phyloP scores from a whole-genome alignment of 2,113 vertebrate species.

The Condylura cristata region DNA sequence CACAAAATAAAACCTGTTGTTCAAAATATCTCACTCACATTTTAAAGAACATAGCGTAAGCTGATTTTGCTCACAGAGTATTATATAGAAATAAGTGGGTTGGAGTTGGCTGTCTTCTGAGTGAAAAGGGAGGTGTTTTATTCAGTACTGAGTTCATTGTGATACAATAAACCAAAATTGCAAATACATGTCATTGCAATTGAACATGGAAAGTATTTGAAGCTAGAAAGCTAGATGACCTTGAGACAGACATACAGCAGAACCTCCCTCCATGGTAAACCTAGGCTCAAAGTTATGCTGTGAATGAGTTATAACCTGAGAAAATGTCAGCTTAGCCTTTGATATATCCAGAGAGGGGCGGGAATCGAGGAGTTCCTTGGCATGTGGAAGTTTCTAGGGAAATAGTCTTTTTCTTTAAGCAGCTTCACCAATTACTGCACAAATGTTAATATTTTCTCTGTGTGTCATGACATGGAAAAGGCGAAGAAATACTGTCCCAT shows the following conservation, averaged over 20 bases:
- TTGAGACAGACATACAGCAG: background rate
- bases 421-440: background rate
- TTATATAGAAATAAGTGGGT: background rate
- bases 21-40: background rate
- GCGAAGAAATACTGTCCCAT: background rate
- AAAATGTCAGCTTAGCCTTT: background rate
- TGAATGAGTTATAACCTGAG: background rate
- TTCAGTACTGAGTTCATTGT: background rate
- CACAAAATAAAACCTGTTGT: constrained; percentile 14
- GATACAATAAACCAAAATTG: too few species aligned
- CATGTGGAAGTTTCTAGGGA: background rate
- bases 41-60: background rate
- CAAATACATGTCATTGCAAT: background rate
- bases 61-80: background rate
- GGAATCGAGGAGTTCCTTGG: too few species aligned
- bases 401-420: background rate
- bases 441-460: background rate
- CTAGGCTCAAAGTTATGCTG: background rate
- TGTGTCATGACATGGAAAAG: background rate
- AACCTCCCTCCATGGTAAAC: background rate
- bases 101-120: background rate
- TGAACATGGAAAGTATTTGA: background rate
- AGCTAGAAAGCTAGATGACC: background rate
- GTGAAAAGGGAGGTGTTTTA: constrained; percentile 15
- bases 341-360: background rate